Conservation (phyloP, 2,888 invertebrate genomes). For the Lasioglossum zephyrum region DNA sequence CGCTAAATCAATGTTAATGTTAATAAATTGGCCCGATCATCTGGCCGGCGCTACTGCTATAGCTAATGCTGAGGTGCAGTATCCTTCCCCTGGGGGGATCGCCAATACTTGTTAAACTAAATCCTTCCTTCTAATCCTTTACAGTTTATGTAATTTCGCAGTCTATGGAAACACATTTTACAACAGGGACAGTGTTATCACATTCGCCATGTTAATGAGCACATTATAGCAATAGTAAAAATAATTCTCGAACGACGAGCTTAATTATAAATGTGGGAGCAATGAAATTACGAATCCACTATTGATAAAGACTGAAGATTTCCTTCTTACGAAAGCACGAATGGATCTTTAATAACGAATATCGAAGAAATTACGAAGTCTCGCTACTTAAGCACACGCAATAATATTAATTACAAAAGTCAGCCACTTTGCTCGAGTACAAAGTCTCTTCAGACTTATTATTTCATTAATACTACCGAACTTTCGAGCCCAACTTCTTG, state of each 20-base stretch:
- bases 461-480: constrained; percentile 54
- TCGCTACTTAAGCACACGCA: constrained; percentile 32
- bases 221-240: too few relatives aligned
- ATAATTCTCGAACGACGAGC: background rate
- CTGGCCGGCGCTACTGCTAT: too few relatives aligned
- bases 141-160: too few relatives aligned
- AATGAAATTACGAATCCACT: background rate
- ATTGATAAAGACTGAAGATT: background rate
- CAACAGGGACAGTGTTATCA: background rate
- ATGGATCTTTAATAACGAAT: constrained; percentile 23
- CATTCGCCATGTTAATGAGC: background rate
- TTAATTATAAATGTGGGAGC: background rate
- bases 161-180: too few relatives aligned
- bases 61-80: too few relatives aligned
- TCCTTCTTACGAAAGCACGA: background rate
- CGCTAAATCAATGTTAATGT: too few relatives aligned
- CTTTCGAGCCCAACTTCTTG: constrained; percentile 11
- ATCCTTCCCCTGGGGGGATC: too few relatives aligned
- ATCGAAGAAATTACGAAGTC: constrained; percentile 46
- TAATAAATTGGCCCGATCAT: too few relatives aligned
- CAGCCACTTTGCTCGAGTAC: background rate
- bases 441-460: constrained; percentile 26
- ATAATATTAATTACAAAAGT: constrained; percentile 58
- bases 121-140: too few relatives aligned
- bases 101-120: too few relatives aligned